Base-by-base conservation (phyloP, 2,113 vertebrate genomes). In the Heterocephalus glaber region DNA sequence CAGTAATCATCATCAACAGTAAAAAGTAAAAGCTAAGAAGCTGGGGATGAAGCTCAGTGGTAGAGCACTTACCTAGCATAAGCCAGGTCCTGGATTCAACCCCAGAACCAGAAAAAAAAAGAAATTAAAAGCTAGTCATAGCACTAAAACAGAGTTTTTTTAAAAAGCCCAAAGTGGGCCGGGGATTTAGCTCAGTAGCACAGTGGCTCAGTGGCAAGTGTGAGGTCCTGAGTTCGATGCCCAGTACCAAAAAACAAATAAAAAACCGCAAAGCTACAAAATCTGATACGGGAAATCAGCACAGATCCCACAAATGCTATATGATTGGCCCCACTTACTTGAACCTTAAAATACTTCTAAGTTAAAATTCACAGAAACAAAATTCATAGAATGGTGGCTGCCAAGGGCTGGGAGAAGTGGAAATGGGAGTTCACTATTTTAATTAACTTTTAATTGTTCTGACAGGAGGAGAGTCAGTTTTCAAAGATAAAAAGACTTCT, bases 21-120 rank as follows among this genome's bases (percentile, higher is more conserved):
- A 82, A 89, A 96, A 90, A 82, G n/a, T 74, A 77, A 94, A 90
- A 89, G 35, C 49, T 35, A 80, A 80, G 1, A 16, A 11, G 14
- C 44, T 13, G 16, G 24, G 5, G 26, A 30, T 49, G 2, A 14
- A 30, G 72, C 41, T 76, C 72, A 76, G 26, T 1, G 26, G 41
- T 47, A 49, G 13, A 49, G 44, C 24, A 47, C 6, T 14, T 28
- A 7, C 41, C 41, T 47, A 28, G 38, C 41, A 76, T 28, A 26
- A 38, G n/a, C 54, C 20, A 58, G 54, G 79, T 5, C 79, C 77
- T 24, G 52, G 12, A 33, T 38, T 82, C 54, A 58, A 38, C 8
- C 12, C 54, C 68, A 19, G 20, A 9, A 60, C 58, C 58, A 60
- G 4, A 11, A 60, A 22, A 26, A 61, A 61, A 61, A 61, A 26